Conservation (phyloP, 2,797 vertebrate species). For the Myotis pilosus region DNA sequence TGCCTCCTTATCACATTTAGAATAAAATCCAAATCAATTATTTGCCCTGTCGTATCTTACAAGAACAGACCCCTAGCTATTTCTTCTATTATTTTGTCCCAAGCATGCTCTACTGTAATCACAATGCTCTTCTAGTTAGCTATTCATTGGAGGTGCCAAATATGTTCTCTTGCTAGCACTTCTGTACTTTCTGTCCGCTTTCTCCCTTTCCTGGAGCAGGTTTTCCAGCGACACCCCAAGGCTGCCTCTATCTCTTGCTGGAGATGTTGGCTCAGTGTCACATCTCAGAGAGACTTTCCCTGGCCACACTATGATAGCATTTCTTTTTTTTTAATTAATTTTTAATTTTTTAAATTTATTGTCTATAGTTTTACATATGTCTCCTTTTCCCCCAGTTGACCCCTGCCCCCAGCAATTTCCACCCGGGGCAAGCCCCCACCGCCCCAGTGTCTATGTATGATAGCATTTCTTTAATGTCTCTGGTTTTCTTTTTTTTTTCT, state of each 20-base stretch:
- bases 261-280: too few relatives aligned
- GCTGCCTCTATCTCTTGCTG: not conserved
- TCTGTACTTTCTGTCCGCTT: not conserved
- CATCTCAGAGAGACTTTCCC: not conserved
- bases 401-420: too few relatives aligned
- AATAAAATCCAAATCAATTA: not conserved
- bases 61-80: not conserved
- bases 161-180: not conserved
- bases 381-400: too few relatives aligned
- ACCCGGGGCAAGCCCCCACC: too few relatives aligned
- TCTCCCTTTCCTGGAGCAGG: not conserved
- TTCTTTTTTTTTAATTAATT: too few relatives aligned
- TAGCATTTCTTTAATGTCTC: not conserved
- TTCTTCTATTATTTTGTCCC: not conserved
- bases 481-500: not conserved
- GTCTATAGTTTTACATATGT: too few relatives aligned
- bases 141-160: not conserved
- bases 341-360: too few relatives aligned
- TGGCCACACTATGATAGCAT: not conserved
- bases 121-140: not conserved
- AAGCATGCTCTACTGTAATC: not conserved
- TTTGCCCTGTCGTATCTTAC: not conserved
- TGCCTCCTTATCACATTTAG: not conserved
- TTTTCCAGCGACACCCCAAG: not conserved
- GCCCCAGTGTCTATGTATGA: too few relatives aligned